A percentile compares a stretch with the other conserved stretches of the same genome.
Conservation (phyloP, 1,140 invertebrate genomes). For the Brachystomella parvula region DNA sequence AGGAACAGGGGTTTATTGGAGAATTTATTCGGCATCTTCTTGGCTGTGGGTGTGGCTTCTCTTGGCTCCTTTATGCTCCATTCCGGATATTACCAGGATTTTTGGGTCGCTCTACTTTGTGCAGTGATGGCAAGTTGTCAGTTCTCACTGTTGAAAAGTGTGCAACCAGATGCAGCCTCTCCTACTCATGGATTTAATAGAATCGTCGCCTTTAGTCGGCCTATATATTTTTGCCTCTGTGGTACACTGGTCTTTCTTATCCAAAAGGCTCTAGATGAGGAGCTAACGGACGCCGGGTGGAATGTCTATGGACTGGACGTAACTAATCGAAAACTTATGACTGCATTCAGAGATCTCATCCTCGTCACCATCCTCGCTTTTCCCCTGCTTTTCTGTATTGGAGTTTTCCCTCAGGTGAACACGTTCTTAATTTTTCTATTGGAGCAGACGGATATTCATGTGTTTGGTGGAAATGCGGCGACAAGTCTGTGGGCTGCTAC, state of each 20-base stretch:
- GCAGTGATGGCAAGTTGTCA: slow-evolving; percentile 94
- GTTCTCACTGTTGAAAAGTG: slow-evolving; percentile 95
- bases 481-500: slow-evolving; percentile 76
- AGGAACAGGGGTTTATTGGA: slow-evolving; percentile 78
- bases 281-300: slow-evolving; percentile 37
- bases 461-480: slow-evolving; percentile 94
- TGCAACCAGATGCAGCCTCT: slow-evolving; percentile 96
- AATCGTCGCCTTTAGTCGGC: slow-evolving; percentile 82
- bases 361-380: slow-evolving; percentile 79
- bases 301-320: slow-evolving; percentile 69
- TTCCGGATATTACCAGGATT: slow-evolving; percentile 78
- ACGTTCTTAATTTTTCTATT: slow-evolving; percentile 50
- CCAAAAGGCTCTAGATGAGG: slow-evolving; percentile 48
- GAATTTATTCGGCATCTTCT: slow-evolving; percentile 69
- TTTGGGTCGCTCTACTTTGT: slow-evolving; percentile 90
- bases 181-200: slow-evolving; percentile 97
- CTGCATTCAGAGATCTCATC: slow-evolving; percentile 61
- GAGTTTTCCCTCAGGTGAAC: slow-evolving; percentile 60
- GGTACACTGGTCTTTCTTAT: slow-evolving; percentile 63
- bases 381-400: slow-evolving; percentile 85
- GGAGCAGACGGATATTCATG: slow-evolving; percentile 81
- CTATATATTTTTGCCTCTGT: slow-evolving; percentile 90
- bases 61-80: slow-evolving; percentile 76
- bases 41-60: slow-evolving; percentile 77
- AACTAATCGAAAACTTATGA: slow-evolving; percentile 58